Evolutionary conservation across 2,113 vertebrate genomes (phyloP).

Genomic region (Lepus timidus): DNA sequence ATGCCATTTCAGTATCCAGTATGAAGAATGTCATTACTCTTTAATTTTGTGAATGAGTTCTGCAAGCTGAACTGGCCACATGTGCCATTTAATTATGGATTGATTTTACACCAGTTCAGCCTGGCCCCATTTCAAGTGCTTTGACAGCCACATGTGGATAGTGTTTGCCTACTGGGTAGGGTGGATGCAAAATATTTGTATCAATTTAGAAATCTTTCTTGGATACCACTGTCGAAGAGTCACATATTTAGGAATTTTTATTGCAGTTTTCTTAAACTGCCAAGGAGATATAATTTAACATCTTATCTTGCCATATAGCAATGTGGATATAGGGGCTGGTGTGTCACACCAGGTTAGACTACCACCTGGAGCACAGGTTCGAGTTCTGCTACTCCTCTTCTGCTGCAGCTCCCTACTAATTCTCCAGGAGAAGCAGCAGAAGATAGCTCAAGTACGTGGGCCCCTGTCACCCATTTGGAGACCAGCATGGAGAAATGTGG

Average conservation of each 20-base stretch:
- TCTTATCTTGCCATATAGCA: not conserved
- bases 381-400: no score
- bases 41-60: slow-evolving; percentile 4
- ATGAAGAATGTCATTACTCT: not conserved
- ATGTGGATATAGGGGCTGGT: no score
- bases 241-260: not conserved
- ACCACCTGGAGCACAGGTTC: no score
- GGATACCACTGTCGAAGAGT: not conserved
- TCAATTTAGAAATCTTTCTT: not conserved
- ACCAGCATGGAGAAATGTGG: no score
- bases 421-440: no score
- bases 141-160: not conserved
- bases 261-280: not conserved
- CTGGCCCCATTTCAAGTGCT: not conserved
- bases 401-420: no score
- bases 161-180: not conserved
- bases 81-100: not conserved
- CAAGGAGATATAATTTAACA: not conserved
- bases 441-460: no score
- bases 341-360: no score
- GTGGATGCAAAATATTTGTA: not conserved
- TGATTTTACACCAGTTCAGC: slow-evolving; percentile 41
- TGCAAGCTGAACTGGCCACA: not conserved
- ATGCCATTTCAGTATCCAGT: no score
- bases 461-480: no score